Evolutionary conservation across 1,140 invertebrate genomes (phyloP).

Genomic region (Portunus trituberculatus): DNA sequence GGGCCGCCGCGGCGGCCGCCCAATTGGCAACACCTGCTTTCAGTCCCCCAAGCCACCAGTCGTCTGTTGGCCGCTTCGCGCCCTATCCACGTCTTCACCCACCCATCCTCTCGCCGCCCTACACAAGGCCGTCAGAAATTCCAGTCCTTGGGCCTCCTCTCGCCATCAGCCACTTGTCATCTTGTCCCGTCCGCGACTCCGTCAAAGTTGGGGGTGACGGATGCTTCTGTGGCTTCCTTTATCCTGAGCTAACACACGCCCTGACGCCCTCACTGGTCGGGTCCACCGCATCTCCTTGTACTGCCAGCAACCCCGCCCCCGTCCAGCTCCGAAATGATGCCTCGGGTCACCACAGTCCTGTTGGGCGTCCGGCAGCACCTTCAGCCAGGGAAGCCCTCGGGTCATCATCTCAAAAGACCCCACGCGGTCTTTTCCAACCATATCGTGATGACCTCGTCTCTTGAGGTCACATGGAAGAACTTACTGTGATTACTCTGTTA

Average conservation of each 20-base stretch:
- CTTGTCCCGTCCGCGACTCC: constrained; percentile 58
- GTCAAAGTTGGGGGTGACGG: constrained; percentile 57
- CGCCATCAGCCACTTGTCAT: constrained; percentile 40
- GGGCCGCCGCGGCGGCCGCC: constrained; percentile 58
- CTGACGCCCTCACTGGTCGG: not conserved
- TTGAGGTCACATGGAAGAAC: not conserved
- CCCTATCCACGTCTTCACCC: constrained; percentile 62
- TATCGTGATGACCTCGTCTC: constrained; percentile 51
- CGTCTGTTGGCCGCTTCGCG: constrained; percentile 39
- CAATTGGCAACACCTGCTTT: not conserved
- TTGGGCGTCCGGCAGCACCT: not conserved
- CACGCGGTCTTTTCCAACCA: constrained; percentile 38
- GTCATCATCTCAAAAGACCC: not conserved
- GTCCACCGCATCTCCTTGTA: not conserved
- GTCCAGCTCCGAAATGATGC: not conserved
- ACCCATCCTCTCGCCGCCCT: constrained; percentile 56
- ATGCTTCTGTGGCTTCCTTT: constrained; percentile 49
- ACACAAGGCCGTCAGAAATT: constrained; percentile 38
- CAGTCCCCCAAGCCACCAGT: not conserved
- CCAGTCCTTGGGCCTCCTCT: constrained; percentile 31
- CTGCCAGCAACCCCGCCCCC: not conserved
- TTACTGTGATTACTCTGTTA: not conserved
- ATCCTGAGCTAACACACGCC: constrained; percentile 21
- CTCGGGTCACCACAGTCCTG: not conserved
- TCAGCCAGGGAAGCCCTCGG: not conserved